These are phyloP conservation scores for Trissolcus japonicus DNA, from an alignment of 2,888 invertebrate genomes.

Conservation along the genomic window DNA sequence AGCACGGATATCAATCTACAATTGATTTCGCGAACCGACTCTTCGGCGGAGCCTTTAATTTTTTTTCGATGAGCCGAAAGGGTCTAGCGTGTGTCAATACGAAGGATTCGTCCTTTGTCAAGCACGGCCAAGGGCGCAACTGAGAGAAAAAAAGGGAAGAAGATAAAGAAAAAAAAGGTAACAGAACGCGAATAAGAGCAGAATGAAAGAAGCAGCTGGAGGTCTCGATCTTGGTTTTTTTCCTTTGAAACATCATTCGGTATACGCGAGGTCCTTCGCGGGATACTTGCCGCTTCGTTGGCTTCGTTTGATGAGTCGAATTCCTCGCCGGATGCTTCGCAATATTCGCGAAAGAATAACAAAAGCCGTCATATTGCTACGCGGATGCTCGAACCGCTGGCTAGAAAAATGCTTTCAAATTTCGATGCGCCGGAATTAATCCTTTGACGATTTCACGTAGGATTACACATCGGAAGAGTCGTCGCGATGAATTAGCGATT, in stretches of 20 bases:
- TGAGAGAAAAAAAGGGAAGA: slow-evolving; percentile 46
- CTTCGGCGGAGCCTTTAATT: slow-evolving; percentile 22
- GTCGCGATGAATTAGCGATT: neutral
- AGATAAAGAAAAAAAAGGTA: slow-evolving; percentile 35
- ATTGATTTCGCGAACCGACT: slow-evolving; percentile 17
- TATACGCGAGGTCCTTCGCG: slow-evolving; percentile 59
- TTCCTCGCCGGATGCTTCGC: slow-evolving; percentile 57
- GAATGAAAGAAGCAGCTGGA: slow-evolving; percentile 43
- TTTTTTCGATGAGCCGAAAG: slow-evolving; percentile 36
- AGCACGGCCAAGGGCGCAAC: slow-evolving; percentile 47
- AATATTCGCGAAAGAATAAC: slow-evolving; percentile 62
- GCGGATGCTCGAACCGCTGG: slow-evolving; percentile 24
- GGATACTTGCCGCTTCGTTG: slow-evolving; percentile 68
- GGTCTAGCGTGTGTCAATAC: slow-evolving; percentile 43
- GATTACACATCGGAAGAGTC: slow-evolving; percentile 1
- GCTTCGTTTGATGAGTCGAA: slow-evolving; percentile 65
- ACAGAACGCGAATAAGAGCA: slow-evolving; percentile 36
- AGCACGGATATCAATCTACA: slow-evolving; percentile 27
- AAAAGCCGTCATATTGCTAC: slow-evolving; percentile 46
- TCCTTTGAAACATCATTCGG: slow-evolving; percentile 67
- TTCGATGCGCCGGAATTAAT: slow-evolving; percentile 21
- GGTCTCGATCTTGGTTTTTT: slow-evolving; percentile 53
- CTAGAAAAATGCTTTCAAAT: slow-evolving; percentile 41
- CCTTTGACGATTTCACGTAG: slow-evolving; percentile 2
- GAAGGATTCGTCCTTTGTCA: slow-evolving; percentile 30